Conservation (phyloP, 1,140 invertebrate species). For the Hetaerina americana region DNA sequence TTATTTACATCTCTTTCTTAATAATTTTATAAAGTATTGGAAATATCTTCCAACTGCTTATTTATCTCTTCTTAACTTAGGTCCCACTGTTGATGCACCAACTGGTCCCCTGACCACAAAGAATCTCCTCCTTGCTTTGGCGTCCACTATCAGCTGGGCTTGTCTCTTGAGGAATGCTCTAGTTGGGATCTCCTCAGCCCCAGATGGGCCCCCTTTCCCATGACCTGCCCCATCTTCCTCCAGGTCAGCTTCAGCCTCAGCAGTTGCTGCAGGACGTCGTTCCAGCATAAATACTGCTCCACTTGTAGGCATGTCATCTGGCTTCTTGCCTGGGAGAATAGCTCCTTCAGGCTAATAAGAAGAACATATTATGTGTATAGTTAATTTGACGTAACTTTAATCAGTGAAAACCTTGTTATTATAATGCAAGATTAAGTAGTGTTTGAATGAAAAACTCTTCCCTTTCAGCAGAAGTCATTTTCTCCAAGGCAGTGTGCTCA, state of each 20-base stretch:
- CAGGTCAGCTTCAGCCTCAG: background rate
- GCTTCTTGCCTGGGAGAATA: background rate
- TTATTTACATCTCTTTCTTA: no score
- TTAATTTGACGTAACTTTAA: no score
- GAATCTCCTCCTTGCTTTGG: conserved; percentile 53
- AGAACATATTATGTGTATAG: no score
- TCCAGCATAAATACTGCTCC: background rate
- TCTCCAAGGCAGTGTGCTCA: no score
- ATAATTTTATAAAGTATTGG: background rate
- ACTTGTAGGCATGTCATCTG: background rate
- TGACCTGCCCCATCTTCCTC: background rate
- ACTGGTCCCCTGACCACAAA: background rate
- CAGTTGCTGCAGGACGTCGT: background rate
- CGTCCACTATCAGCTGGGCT: conserved; percentile 68
- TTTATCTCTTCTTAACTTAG: background rate
- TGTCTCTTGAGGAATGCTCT: conserved; percentile 64
- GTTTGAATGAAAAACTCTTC: no score
- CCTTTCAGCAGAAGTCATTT: no score
- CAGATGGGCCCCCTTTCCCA: conserved; percentile 20
- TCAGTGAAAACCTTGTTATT: no score
- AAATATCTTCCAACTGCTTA: background rate
- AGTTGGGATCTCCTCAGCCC: conserved; percentile 71
- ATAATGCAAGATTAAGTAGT: no score
- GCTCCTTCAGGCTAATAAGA: no score
- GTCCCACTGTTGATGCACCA: background rate